Evolutionary conservation across 2,888 invertebrate genomes (phyloP), one percentile per base, ranked within the genome.

Genomic region (Meteorus cinctellus): DNA sequence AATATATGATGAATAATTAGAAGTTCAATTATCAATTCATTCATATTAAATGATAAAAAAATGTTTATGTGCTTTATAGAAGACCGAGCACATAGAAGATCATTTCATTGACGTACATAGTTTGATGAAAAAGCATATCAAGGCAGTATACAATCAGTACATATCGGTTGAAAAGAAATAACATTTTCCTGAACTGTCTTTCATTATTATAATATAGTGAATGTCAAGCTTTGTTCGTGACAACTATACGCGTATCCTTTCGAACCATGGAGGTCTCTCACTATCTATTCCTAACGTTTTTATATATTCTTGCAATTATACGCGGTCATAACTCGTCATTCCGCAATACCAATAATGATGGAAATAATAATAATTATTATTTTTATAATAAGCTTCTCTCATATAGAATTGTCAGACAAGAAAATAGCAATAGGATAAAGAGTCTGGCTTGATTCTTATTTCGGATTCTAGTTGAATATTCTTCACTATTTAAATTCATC

Each of bases 181-280:
- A 24, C 36, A 41, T 45, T 60, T 41, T 31, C 31, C 24, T 45
- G 27, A 19, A 48, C 27, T 63, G 29, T 72, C 45, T 1, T 45
- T 55, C n/a, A 55, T 55, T n/a, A 19, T 29, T 14, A 4, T 70
- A 69, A 4, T 70, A 69, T 70, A 12, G 36, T 77, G 59, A 77
- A 77, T 75, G 75, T 72, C 36, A 48, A 34, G 62, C 77, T 72
- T 75, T 77, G 77, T 77, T 71, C 63, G 16, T 27, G 5, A n/a
- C 31, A 51, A 14, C n/a, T 31, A 10, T 14, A 31, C 31, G 19
- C 10, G 0, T 19, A 55, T 24, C 4, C n/a, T 6, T 55, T n/a
- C 19, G 4, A 55, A 71, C 36, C 36, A 66, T 74, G 71, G 74
- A 66, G 67, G 62, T 68, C 62, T 36, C 16, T 10, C 19, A 31